Evolutionary conservation across 2,113 vertebrate genomes (phyloP).

Genomic region (Chaetura pelagica): DNA sequence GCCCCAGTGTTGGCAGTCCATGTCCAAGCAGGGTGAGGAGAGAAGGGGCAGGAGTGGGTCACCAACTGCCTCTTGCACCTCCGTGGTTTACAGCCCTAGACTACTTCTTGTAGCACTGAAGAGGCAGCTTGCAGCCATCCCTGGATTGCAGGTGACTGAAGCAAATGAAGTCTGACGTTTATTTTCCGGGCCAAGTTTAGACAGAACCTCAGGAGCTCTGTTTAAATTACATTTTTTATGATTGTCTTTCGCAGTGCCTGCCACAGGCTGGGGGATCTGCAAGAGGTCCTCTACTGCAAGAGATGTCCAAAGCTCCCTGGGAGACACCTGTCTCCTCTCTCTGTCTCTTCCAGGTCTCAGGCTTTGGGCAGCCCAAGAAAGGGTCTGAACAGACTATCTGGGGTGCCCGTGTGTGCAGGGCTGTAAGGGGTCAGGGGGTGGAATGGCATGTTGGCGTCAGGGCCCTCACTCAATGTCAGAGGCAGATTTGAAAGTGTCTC

Average conservation of each 20-base stretch:
- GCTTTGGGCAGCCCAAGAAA: not conserved
- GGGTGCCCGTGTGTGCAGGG: rapidly evolving
- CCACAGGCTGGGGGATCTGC: not conserved
- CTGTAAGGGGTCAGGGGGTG: not conserved
- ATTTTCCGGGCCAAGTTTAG: not conserved
- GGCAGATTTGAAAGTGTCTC: not conserved
- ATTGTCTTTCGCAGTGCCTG: not conserved
- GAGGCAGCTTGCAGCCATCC: not conserved
- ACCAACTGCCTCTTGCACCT: not conserved
- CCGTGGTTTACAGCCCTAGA: not conserved
- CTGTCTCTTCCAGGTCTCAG: not conserved
- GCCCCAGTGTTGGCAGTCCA: not conserved
- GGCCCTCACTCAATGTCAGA: conserved; percentile 3
- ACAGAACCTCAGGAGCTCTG: not conserved
- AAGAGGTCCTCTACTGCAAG: not conserved
- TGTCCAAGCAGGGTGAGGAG: not conserved
- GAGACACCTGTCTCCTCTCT: not conserved
- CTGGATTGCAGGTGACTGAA: not conserved
- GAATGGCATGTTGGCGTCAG: rapidly evolving
- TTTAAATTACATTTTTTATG: not conserved
- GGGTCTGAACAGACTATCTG: not conserved
- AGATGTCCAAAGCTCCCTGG: not conserved
- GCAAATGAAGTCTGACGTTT: not conserved
- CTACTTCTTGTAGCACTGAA: not conserved
- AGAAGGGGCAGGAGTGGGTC: not conserved